Percentiles rank a stretch among this genome's conserved stretches.
These are phyloP conservation scores for Cinclus cinclus DNA, from an alignment of 2,113 vertebrate genomes.

Conservation along the genomic window DNA sequence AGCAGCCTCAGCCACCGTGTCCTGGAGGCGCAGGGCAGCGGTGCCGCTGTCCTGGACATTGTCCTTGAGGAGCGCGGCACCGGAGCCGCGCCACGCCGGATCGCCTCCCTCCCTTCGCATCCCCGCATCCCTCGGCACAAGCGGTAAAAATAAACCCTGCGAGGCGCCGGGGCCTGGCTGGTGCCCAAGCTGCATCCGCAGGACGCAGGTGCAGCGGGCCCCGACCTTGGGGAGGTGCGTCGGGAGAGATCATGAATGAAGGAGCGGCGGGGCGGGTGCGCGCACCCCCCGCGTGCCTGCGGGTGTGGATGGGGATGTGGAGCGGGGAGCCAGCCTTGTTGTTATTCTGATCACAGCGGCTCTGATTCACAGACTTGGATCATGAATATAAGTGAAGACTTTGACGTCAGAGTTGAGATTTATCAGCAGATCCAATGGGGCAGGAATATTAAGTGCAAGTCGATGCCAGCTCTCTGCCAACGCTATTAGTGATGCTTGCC, in stretches of 20 bases:
- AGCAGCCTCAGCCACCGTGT: fast-evolving
- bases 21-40: background rate
- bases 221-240: conserved; percentile 46
- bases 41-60: background rate
- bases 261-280: background rate
- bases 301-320: background rate
- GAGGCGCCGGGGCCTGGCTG: background rate
- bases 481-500: conserved; percentile 70
- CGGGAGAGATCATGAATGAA: conserved; percentile 56
- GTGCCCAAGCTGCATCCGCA: background rate
- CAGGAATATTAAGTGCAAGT: conserved; percentile 77
- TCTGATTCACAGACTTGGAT: conserved; percentile 76
- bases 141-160: conserved; percentile 8
- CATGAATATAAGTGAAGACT: conserved; percentile 81
- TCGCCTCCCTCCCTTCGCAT: background rate
- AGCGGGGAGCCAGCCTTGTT: conserved; percentile 36
- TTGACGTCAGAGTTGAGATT: conserved; percentile 84
- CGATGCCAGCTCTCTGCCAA: conserved; percentile 67
- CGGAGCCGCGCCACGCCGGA: background rate
- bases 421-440: conserved; percentile 79
- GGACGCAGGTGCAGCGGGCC: background rate
- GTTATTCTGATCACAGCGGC: conserved; percentile 72
- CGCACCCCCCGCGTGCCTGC: background rate
- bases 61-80: background rate
- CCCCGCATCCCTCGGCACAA: background rate